Base-by-base conservation (phyloP, 1,140 invertebrate genomes). In the Drosophila ananassae region DNA sequence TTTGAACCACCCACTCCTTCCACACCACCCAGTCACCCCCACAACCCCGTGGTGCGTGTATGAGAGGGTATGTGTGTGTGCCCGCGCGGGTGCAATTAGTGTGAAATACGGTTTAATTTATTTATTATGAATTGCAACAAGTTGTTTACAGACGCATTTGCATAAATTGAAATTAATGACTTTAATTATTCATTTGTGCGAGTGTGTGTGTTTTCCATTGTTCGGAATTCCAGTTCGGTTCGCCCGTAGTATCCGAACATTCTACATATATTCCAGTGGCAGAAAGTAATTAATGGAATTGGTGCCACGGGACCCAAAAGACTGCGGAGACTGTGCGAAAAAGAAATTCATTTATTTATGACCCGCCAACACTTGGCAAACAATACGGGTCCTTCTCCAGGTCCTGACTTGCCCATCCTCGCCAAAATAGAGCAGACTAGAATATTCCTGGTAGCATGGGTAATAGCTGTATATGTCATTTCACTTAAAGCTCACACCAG, bases 121-220 rank as follows among this genome's bases (percentile, higher is more conserved):
- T 89, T 89, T 89, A 89, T 89, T 89, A 89, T 89, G 83, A 89
- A 89, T 89, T 89, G 83, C 83, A 89, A 89, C 83, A 89, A 89
- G 84, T 89, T 89, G 83, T 89, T 89, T 89, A 89, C 83, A 89
- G 83, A 89, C 83, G 84, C 83, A 89, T 89, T 89, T 89, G 84
- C 83, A 89, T 89, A 89, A 89, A 89, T 89, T 89, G 83, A 89
- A 89, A 89, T 89, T 89, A 89, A 89, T 89, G 83, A 89, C 83
- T 89, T 89, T 83, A 89, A 87, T 87, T 87, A 87, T 87, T 87
- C 79, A 87, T 83, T 53, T 67, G 57, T 85, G 39, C 24, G 30
- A 54, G 66, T 58, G 41, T 79, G 69, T 67, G 57, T 68, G 56
- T 51, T 53, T 46, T 41, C 37, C 32, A 63, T 73, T 63, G 55